Evolutionary conservation across 2,113 vertebrate genomes (phyloP), one percentile per base, ranked within the genome.

Genomic region (Lycaon pictus): DNA sequence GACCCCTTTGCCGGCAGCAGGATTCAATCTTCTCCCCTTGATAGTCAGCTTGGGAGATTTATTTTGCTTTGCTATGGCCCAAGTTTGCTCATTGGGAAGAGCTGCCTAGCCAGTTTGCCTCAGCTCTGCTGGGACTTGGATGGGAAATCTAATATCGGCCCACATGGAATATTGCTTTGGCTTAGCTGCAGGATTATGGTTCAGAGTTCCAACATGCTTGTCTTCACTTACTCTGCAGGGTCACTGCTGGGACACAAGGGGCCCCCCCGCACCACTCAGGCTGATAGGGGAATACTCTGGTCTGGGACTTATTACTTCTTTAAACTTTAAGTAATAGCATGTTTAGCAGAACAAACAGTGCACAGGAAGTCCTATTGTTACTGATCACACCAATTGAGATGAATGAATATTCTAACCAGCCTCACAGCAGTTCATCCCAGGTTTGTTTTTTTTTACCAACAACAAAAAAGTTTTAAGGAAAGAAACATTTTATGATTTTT

Each of bases 1-100:
- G 63, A 19, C 15, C 10, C 60, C 35, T 87, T 79, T 74, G 32
- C 69, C 58, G 60, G 88, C 76, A 93, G 65, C 89, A 71, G 86
- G 76, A 96, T 87, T 96, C 58, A 63, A 5, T 98, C 82, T 87
- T 95, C 48, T 89, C 17, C 65, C 43, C 63, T 87, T 11, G 0
- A 77, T 83, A 76, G 80, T 53, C 88, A 81, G 81, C 23, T 17
- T 88, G 88, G 86, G 58, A 97, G 90, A 95, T 90, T 94, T 92
- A 90, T 97, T 88, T 95, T 67, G 63, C 58, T 93, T n/a, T 35
- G 0, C 53, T 76, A 10, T 79, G 60, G 62, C 43, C 86, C 43
- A 65, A 35, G 55, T 94, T 93, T 88, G 69, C 55, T 96, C 60
- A 58, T 32, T 51, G 65, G 53, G 85, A 95, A 92, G 76, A 65